Evolutionary conservation across 1,140 invertebrate genomes (phyloP), one percentile per base, ranked within the genome.

Genomic region (Drosophila mayri): DNA sequence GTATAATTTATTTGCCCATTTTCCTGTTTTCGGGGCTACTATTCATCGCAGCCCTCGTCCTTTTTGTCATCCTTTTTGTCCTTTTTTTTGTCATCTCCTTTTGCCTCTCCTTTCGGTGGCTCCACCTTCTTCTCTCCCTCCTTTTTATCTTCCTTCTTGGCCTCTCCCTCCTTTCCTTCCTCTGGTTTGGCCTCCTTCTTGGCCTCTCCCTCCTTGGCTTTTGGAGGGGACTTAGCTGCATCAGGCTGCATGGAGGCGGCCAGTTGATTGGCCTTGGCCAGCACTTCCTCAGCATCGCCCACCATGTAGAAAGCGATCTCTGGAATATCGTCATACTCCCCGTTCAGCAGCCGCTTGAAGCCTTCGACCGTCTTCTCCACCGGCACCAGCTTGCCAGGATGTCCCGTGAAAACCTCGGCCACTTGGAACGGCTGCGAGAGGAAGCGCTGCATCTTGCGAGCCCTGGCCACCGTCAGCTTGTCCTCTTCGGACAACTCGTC

Each of bases 241-340:
- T 70, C 80, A 3, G 49, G 16, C 32, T 55, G 41, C 79, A 91
- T 74, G 18, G 16, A 32, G 14, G 94, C 92, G 9, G 96, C 96
- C 41, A 97, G 92, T 67, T 94, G 94, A 82, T 95, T 95, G 16
- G 97, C 96, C 93, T 97, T 97, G 43, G 94, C 94, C 50, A 95
- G 92, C 1, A 97, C 97, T 82, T 98, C 97, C 76, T 97, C 96
- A 65, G 97, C 95, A 57, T 95, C 94, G 16, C 97, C 97, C 20
- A 97, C 96, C 97, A 98, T 97, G 93, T 97, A 98, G 93, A 98
- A 98, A 5, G 97, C 97, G 6, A 96, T 95, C 88, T 98, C 97
- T 4, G 97, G 97, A 58, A 97, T 93, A 81, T 97, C 95, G 92
- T 98, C 97, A 55, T 96, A 93, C 79, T 97, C 96, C 49, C 97